These are phyloP conservation scores for Luffia ferchaultella DNA, from an alignment of 2,888 invertebrate species.

Conservation along the genomic window DNA sequence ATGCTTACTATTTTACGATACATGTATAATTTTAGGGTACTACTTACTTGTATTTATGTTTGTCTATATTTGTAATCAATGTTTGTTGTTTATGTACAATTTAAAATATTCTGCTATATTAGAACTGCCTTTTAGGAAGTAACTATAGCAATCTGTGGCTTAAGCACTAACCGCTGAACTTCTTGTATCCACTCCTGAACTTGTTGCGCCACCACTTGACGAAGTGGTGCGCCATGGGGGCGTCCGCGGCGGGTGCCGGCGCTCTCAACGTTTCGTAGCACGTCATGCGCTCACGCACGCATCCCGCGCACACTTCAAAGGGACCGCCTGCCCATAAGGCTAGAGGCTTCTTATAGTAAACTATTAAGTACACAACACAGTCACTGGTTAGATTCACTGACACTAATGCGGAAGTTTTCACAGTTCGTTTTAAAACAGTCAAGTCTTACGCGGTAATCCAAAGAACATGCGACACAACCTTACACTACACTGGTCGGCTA, in stretches of 20 bases:
- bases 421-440: background rate
- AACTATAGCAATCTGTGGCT: too few species aligned
- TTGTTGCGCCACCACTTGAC: constrained; percentile 81
- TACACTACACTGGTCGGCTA: constrained; percentile 36
- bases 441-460: background rate
- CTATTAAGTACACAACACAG: constrained; percentile 31
- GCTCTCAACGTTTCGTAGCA: constrained; percentile 66
- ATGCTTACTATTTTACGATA: too few species aligned
- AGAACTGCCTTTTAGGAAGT: too few species aligned
- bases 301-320: constrained; percentile 61
- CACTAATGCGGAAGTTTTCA: constrained; percentile 2
- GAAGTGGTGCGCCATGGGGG: constrained; percentile 78
- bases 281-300: constrained; percentile 68
- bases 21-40: too few species aligned
- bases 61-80: too few species aligned
- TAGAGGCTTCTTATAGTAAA: constrained; percentile 29
- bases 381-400: constrained; percentile 24
- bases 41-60: too few species aligned
- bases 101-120: too few species aligned
- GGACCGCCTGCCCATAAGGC: constrained; percentile 36
- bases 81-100: too few species aligned
- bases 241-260: constrained; percentile 62
- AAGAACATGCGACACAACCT: constrained; percentile 22
- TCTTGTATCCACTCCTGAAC: constrained; percentile 78
- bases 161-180: constrained; percentile 72